These are phyloP conservation scores for Tenthredo notha DNA, from an alignment of 2,888 invertebrate genomes.

Conservation along the genomic window DNA sequence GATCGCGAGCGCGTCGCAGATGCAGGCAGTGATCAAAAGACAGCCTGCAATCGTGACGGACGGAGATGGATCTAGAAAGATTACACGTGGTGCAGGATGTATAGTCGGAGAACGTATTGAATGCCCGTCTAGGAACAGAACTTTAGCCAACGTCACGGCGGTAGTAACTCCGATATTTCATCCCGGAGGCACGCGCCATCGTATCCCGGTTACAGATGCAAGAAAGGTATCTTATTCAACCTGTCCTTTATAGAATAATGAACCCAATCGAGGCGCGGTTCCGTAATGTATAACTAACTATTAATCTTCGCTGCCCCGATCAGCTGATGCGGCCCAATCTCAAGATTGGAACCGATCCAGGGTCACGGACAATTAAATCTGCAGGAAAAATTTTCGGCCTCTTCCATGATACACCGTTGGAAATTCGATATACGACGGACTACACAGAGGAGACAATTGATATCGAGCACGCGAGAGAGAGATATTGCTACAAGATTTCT, in stretches of 20 bases:
- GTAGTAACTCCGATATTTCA: not conserved
- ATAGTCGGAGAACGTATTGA: not conserved
- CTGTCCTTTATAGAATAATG: not conserved
- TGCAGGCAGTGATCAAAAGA: not conserved
- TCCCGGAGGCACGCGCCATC: not conserved
- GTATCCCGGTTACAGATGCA: not conserved
- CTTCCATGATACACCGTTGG: not conserved
- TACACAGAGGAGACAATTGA: slow-evolving; percentile 14
- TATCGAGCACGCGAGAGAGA: slow-evolving; percentile 56
- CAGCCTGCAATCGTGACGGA: not conserved
- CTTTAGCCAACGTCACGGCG: not conserved
- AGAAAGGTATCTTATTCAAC: not conserved
- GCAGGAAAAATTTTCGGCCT: not conserved
- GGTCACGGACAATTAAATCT: not conserved
- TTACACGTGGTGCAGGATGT: not conserved
- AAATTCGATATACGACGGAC: slow-evolving; percentile 3
- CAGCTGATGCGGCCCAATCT: not conserved
- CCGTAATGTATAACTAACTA: not conserved
- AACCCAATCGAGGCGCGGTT: no score
- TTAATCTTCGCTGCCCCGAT: not conserved
- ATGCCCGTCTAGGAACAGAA: not conserved
- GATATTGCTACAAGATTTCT: slow-evolving; percentile 55
- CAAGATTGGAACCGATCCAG: not conserved
- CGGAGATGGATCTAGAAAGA: not conserved
- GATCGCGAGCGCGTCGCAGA: not conserved